Evolutionary conservation across 92 coral and sea anemone species (phyloP).

Genomic region (Pocillopora grandis): DNA sequence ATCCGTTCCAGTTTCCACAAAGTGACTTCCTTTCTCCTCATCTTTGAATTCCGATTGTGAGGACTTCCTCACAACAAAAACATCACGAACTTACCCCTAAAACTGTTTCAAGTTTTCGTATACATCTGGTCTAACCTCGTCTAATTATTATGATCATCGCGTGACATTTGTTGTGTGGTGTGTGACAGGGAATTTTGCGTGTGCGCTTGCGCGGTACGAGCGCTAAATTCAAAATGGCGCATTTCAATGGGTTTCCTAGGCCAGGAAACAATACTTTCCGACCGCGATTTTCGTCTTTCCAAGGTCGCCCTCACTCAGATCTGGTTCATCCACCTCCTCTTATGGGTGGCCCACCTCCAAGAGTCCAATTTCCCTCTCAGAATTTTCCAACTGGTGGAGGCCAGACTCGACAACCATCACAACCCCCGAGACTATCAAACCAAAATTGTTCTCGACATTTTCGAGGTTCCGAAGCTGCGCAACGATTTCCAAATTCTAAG

Average conservation of each 20-base stretch:
- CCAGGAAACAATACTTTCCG: background rate
- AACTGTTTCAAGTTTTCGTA: too few species aligned
- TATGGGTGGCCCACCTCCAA: background rate
- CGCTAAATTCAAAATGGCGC: constrained; percentile 32
- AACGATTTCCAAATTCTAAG: constrained; percentile 72
- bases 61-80: too few species aligned
- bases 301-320: constrained; percentile 12
- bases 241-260: constrained; percentile 17
- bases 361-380: constrained; percentile 24
- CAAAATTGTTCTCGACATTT: constrained; percentile 12
- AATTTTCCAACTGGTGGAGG: constrained; percentile 28
- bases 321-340: background rate
- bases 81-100: too few species aligned
- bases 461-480: constrained; percentile 76
- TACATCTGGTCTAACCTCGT: background rate
- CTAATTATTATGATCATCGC: background rate
- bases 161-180: background rate
- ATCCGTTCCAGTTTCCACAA: too few species aligned
- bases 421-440: background rate
- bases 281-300: constrained; percentile 21
- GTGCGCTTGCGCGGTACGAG: background rate
- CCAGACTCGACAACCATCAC: constrained; percentile 10
- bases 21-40: too few species aligned
- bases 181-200: background rate
- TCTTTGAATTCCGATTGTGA: too few species aligned